These are phyloP conservation scores for Ctenosaura bakeri DNA, from an alignment of 2,797 vertebrate genomes.

Conservation along the genomic window DNA sequence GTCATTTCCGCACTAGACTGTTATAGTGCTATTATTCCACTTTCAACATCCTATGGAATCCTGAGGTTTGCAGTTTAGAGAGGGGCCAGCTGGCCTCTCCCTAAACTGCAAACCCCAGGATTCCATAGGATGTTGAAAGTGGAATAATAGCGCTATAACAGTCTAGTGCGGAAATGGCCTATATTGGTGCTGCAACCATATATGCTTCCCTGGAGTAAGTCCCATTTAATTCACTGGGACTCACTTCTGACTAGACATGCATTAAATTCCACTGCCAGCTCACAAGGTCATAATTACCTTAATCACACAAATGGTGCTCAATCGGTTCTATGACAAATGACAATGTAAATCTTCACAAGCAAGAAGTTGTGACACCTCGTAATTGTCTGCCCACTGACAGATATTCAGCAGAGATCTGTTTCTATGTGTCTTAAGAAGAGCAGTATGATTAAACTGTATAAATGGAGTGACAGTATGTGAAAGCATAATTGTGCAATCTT, in stretches of 20 bases:
- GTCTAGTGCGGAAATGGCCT: not conserved
- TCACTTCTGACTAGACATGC: slow-evolving; percentile 7
- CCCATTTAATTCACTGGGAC: not conserved
- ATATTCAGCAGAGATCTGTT: slow-evolving; percentile 15
- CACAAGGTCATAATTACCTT: slow-evolving; percentile 46
- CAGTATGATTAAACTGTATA: slow-evolving; percentile 1
- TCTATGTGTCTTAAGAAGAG: slow-evolving; percentile 2
- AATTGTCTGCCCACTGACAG: slow-evolving; percentile 9
- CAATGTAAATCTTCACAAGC: slow-evolving; percentile 19
- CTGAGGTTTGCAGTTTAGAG: too few relatives aligned
- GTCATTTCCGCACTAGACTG: too few relatives aligned
- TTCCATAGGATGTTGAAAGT: too few relatives aligned
- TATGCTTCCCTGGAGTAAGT: too few relatives aligned
- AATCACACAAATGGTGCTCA: slow-evolving; percentile 32
- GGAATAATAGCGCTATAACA: too few relatives aligned
- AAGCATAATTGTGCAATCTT: slow-evolving; percentile 9
- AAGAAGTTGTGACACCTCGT: slow-evolving; percentile 14
- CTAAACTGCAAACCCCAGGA: too few relatives aligned
- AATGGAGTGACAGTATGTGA: slow-evolving; percentile 15
- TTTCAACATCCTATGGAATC: too few relatives aligned
- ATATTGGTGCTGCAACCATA: not conserved
- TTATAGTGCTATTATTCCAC: too few relatives aligned
- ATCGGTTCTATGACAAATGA: not conserved
- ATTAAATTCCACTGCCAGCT: not conserved
- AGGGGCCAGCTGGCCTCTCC: too few relatives aligned